Conservation (phyloP, 2,888 invertebrate genomes). For the Abrostola triplasia region DNA sequence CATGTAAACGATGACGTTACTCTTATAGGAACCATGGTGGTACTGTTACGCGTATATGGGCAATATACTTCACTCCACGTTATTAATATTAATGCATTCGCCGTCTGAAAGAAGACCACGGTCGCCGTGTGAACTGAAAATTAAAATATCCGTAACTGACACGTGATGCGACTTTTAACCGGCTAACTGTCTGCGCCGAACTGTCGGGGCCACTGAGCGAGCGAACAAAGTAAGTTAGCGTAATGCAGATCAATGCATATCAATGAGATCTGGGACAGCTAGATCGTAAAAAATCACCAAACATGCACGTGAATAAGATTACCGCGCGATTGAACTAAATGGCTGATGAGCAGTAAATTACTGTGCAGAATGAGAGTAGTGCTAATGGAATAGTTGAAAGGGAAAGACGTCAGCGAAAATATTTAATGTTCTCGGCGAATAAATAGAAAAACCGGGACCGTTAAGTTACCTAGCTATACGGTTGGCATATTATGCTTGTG, state of each 20-base stretch:
- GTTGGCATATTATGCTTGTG: too few relatives aligned
- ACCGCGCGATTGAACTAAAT: constrained; percentile 21
- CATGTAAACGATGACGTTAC: constrained; percentile 47
- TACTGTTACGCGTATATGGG: constrained; percentile 60
- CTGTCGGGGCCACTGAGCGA: constrained; percentile 27
- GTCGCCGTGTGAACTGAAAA: constrained; percentile 85
- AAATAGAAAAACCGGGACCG: too few relatives aligned
- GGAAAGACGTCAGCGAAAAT: too few relatives aligned
- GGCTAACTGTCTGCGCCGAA: constrained; percentile 59
- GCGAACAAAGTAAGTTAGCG: constrained; percentile 15
- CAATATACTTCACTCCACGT: constrained; percentile 56
- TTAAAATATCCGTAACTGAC: constrained; percentile 82
- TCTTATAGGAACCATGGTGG: constrained; percentile 36
- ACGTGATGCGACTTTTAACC: constrained; percentile 73
- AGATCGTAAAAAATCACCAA: constrained; percentile 35
- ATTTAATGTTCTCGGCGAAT: too few relatives aligned
- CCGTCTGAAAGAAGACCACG: constrained; percentile 73
- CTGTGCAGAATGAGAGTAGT: background rate
- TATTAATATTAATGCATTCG: constrained; percentile 80
- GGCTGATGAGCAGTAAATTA: constrained; percentile 15
- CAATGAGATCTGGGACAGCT: constrained; percentile 45
- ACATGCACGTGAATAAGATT: constrained; percentile 23
- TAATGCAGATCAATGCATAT: constrained; percentile 41
- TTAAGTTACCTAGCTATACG: too few relatives aligned
- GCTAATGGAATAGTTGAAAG: too few relatives aligned